These are phyloP conservation scores for Notoglanidium macrostoma DNA, from an alignment of 2,797 vertebrate species.

Conservation along the genomic window DNA sequence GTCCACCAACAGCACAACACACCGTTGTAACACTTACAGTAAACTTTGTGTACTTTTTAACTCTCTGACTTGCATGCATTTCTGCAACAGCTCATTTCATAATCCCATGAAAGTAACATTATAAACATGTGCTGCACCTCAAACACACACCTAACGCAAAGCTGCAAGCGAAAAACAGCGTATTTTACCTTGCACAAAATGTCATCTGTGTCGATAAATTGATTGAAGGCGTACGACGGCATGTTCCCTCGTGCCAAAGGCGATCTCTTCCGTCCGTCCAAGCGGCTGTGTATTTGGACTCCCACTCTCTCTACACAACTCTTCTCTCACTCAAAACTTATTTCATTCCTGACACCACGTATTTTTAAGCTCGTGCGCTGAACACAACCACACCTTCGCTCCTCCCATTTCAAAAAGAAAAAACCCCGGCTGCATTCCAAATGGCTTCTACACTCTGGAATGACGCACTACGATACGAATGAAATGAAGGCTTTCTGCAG, in stretches of 20 bases:
- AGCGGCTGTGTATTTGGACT: neutral
- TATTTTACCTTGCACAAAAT: constrained; percentile 62
- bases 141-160: neutral
- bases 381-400: constrained; percentile 49
- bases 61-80: neutral
- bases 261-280: constrained; percentile 8
- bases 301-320: neutral
- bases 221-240: constrained; percentile 62
- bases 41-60: too few relatives aligned
- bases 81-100: neutral
- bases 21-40: neutral
- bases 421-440: neutral
- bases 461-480: neutral
- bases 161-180: neutral
- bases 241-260: constrained; percentile 49
- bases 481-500: neutral
- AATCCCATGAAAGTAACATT: neutral
- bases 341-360: constrained; percentile 41
- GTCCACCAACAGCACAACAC: neutral
- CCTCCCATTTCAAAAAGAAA: constrained; percentile 30
- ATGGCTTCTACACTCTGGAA: neutral
- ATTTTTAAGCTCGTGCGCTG: constrained; percentile 59
- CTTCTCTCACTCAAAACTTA: neutral
- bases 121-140: neutral
- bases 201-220: constrained; percentile 61